Conservation (phyloP, 1,140 invertebrate species). For the Atta colombica region DNA sequence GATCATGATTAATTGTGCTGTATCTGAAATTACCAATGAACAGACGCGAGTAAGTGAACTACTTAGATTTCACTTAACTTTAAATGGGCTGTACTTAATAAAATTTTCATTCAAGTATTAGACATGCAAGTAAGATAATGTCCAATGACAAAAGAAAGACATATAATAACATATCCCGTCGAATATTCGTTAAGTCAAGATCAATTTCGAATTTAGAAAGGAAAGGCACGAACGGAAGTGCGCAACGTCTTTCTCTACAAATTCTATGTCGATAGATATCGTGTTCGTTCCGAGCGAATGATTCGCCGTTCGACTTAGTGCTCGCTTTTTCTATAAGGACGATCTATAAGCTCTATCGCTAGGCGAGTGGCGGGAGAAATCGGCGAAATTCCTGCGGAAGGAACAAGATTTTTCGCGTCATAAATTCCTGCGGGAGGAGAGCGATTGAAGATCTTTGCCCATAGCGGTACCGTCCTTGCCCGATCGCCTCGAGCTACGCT, state of each 20-base stretch:
- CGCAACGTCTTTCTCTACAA: constrained; percentile 17
- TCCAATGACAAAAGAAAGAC: neutral
- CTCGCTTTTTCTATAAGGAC: constrained; percentile 40
- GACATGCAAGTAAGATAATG: neutral
- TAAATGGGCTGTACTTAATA: neutral
- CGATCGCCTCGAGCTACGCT: constrained; percentile 80
- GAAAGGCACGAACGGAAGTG: neutral
- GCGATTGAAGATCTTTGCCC: constrained; percentile 73
- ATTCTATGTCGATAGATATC: constrained; percentile 44
- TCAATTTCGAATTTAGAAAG: neutral
- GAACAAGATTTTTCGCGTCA: constrained; percentile 39
- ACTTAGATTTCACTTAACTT: neutral
- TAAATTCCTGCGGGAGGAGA: constrained; percentile 65
- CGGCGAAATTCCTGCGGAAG: constrained; percentile 16
- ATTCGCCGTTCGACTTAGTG: constrained; percentile 15
- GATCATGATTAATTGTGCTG: neutral
- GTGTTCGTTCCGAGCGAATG: constrained; percentile 37
- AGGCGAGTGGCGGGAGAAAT: neutral
- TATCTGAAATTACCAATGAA: neutral
- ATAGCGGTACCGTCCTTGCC: constrained; percentile 83
- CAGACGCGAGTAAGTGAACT: neutral
- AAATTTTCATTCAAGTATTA: neutral
- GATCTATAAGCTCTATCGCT: neutral
- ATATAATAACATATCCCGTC: neutral
- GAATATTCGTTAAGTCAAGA: neutral